phyloP scores from a whole-genome alignment of 2,888 invertebrate species.

The Erannis defoliaria region DNA sequence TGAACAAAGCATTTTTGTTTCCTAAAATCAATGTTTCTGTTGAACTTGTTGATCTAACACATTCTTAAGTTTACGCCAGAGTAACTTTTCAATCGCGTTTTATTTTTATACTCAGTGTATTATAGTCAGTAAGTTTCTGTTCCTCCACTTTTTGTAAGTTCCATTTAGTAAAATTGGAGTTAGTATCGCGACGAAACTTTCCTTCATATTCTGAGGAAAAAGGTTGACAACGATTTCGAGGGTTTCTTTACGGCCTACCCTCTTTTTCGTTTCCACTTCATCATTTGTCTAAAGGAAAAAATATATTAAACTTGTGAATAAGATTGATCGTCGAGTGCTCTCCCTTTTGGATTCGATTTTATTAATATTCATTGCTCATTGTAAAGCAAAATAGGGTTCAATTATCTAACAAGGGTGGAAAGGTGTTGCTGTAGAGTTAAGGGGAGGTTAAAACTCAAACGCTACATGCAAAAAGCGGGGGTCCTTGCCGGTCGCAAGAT shows the following conservation, averaged over 20 bases:
- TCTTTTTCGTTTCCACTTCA: slow-evolving; percentile 54
- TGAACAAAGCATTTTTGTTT: slow-evolving; percentile 8
- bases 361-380: slow-evolving; percentile 82
- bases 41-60: slow-evolving; percentile 4
- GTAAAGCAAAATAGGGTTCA: slow-evolving; percentile 70
- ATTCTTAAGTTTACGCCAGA: not conserved
- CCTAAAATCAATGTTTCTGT: not conserved
- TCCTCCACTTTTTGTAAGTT: slow-evolving; percentile 28
- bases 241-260: slow-evolving; percentile 48
- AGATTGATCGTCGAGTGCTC: slow-evolving; percentile 62
- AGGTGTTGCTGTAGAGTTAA: slow-evolving; percentile 63
- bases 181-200: slow-evolving; percentile 44
- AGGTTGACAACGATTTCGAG: slow-evolving; percentile 48
- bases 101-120: slow-evolving; percentile 5
- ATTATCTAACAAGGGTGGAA: slow-evolving; percentile 59
- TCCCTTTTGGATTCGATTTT: slow-evolving; percentile 59
- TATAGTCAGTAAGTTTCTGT: slow-evolving; percentile 16
- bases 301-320: slow-evolving; percentile 55
- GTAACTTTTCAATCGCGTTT: slow-evolving; percentile 7
- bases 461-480: slow-evolving; percentile 65
- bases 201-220: slow-evolving; percentile 45
- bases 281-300: slow-evolving; percentile 60
- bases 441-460: slow-evolving; percentile 63
- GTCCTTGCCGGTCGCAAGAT: slow-evolving; percentile 53
- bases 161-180: slow-evolving; percentile 46